These are phyloP conservation scores for Helostoma temminkii DNA, from an alignment of 2,797 vertebrate genomes.

Conservation along the genomic window DNA sequence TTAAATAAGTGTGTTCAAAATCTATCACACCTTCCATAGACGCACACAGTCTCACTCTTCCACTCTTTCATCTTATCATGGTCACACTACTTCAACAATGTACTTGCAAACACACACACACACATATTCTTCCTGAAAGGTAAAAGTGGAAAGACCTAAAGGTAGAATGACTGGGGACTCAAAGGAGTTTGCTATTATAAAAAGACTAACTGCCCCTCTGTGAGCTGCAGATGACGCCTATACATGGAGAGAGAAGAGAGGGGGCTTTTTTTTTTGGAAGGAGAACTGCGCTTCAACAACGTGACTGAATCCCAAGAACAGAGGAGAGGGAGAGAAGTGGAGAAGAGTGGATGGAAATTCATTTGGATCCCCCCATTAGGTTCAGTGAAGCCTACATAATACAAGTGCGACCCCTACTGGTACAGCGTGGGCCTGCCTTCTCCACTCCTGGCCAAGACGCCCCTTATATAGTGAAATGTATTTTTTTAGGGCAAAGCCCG, in stretches of 20 bases:
- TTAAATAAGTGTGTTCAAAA: conserved; percentile 34
- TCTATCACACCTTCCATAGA: conserved; percentile 5
- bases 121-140: neutral
- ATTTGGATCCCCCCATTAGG: conserved; percentile 79
- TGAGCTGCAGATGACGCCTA: conserved; percentile 54
- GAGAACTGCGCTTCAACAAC: conserved; percentile 78
- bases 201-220: conserved; percentile 55
- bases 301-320: conserved; percentile 78
- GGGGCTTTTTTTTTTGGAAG: conserved; percentile 37
- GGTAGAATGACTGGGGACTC: neutral
- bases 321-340: conserved; percentile 27
- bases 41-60: neutral
- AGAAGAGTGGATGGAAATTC: conserved; percentile 68
- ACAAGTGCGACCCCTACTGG: conserved; percentile 84
- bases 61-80: neutral
- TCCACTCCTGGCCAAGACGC: conserved; percentile 41
- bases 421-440: neutral
- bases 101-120: neutral
- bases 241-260: conserved; percentile 19
- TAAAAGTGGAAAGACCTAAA: neutral
- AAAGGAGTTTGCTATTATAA: conserved; percentile 44
- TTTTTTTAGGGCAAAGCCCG: conserved; percentile 24
- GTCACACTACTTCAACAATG: neutral
- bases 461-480: conserved; percentile 5
- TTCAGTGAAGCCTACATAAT: conserved; percentile 72